phyloP scores from a whole-genome alignment of 1,140 invertebrate genomes.

The Fopius arisanus region DNA sequence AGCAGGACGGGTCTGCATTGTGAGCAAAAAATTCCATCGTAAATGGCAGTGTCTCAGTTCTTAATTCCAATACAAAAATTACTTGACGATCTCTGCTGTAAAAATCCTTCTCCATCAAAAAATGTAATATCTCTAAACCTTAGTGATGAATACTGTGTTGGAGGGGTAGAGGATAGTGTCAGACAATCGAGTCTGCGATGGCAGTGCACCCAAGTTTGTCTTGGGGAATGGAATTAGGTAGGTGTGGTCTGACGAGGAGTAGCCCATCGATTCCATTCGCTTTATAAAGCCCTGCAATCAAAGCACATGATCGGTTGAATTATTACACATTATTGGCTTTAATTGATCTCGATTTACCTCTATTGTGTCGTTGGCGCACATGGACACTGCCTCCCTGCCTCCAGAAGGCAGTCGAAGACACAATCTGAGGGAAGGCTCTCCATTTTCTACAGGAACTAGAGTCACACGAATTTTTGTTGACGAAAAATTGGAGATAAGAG shows the following conservation, averaged over 20 bases:
- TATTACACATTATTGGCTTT: too few relatives aligned
- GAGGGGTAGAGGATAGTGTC: conserved; percentile 61
- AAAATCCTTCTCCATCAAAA: neutral
- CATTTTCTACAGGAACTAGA: conserved; percentile 21
- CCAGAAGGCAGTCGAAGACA: conserved; percentile 60
- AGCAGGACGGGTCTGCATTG: neutral
- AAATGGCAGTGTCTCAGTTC: neutral
- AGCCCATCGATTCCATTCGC: conserved; percentile 60
- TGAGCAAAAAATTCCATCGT: neutral
- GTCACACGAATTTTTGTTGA: neutral
- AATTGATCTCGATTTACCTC: conserved; percentile 42
- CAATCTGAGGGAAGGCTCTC: conserved; percentile 52
- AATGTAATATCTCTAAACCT: conserved; percentile 47
- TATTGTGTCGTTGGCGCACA: conserved; percentile 54
- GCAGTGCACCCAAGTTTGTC: conserved; percentile 56
- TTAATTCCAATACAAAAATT: neutral
- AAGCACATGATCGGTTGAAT: neutral
- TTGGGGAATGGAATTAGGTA: conserved; percentile 59
- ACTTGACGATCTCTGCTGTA: neutral
- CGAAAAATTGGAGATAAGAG: too few relatives aligned
- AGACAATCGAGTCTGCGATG: conserved; percentile 48
- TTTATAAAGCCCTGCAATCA: conserved; percentile 54
- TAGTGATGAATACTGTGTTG: conserved; percentile 63
- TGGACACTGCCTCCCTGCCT: conserved; percentile 56
- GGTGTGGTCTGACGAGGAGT: conserved; percentile 51